Conservation (phyloP, 2,797 vertebrate species). For the Sebastes variabilis region DNA sequence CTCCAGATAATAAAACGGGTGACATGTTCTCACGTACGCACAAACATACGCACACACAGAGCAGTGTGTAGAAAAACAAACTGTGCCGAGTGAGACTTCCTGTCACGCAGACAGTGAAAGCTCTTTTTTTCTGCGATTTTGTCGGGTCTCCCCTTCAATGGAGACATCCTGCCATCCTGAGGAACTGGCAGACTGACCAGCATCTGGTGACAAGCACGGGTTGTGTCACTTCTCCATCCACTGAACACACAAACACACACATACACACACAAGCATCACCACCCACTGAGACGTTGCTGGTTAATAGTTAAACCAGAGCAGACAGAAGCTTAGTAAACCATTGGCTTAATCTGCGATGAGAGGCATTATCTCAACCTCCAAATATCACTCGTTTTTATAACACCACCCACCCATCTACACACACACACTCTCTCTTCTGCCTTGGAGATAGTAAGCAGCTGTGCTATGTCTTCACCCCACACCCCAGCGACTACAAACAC, state of each 20-base stretch:
- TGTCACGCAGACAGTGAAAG: conserved; percentile 68
- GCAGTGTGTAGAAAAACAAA: conserved; percentile 57
- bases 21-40: conserved; percentile 55
- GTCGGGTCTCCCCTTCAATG: conserved; percentile 28
- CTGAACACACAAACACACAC: conserved; percentile 38
- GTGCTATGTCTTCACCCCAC: conserved; percentile 56
- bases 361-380: conserved; percentile 58
- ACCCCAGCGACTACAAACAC: conserved; percentile 52
- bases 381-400: conserved; percentile 55
- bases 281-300: conserved; percentile 54
- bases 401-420: conserved; percentile 43
- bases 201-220: conserved; percentile 65
- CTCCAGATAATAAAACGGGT: conserved; percentile 56
- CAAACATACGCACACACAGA: conserved; percentile 27
- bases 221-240: conserved; percentile 52
- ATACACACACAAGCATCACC: conserved; percentile 34
- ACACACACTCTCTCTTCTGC: conserved; percentile 14
- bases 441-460: conserved; percentile 57
- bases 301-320: conserved; percentile 66
- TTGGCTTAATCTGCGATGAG: conserved; percentile 56
- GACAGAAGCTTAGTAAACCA: conserved; percentile 65
- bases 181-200: conserved; percentile 62
- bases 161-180: conserved; percentile 65
- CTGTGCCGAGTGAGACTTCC: conserved; percentile 69
- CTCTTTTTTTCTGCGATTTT: conserved; percentile 60